Evolutionary conservation across 2,888 invertebrate genomes (phyloP).

Genomic region (Catocala sponsa): DNA sequence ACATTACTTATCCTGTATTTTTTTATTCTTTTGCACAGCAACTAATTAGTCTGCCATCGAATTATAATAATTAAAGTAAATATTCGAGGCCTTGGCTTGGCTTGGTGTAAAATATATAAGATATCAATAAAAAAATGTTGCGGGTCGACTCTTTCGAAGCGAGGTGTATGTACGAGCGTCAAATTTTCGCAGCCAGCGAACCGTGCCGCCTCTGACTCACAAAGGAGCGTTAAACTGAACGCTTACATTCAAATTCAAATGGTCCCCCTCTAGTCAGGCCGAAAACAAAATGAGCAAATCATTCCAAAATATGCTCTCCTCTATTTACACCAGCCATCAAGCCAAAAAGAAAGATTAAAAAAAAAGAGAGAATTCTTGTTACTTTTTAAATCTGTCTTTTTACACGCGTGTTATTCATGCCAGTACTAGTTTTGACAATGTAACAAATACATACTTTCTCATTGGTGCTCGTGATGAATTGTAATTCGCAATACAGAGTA

Average conservation of each 20-base stretch:
- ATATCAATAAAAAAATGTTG: slow-evolving; percentile 44
- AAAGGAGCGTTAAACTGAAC: slow-evolving; percentile 75
- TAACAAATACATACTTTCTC: slow-evolving; percentile 29
- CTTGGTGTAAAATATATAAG: slow-evolving; percentile 23
- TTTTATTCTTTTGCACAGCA: no score
- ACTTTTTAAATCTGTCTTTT: neutral
- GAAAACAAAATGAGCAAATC: slow-evolving; percentile 55
- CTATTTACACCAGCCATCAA: slow-evolving; percentile 4
- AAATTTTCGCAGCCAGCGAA: slow-evolving; percentile 82
- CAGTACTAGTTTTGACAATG: slow-evolving; percentile 17
- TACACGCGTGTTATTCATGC: slow-evolving; percentile 15
- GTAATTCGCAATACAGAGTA: slow-evolving; percentile 8
- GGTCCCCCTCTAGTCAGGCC: slow-evolving; percentile 56
- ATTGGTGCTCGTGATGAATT: slow-evolving; percentile 31
- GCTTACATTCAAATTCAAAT: slow-evolving; percentile 71
- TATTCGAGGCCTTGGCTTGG: slow-evolving; percentile 19
- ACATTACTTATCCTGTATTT: no score
- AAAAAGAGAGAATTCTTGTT: no score
- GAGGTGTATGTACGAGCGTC: slow-evolving; percentile 62
- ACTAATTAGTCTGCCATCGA: no score
- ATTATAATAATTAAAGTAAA: neutral
- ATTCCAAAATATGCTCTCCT: slow-evolving; percentile 26
- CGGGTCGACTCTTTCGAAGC: slow-evolving; percentile 52
- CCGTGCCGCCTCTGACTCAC: slow-evolving; percentile 78
- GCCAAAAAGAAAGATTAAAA: no score